Conservation (phyloP, 1,140 invertebrate species). For the Leptinotarsa undecemlineata region DNA sequence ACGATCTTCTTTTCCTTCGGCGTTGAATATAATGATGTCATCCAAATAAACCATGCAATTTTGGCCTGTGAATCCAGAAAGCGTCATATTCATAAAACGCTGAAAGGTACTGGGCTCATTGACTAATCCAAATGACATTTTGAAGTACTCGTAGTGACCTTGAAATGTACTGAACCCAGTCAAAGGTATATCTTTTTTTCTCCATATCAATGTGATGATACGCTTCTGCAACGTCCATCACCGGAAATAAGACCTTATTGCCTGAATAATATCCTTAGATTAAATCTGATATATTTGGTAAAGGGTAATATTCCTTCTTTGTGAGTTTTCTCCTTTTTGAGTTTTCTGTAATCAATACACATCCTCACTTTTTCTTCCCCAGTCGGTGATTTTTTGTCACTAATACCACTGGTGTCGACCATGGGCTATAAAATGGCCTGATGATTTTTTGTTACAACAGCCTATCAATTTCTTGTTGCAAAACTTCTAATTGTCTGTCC, state of each 20-base stretch:
- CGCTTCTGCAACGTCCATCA: slow-evolving; percentile 8
- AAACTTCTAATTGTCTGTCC: no score
- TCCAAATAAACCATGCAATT: no score
- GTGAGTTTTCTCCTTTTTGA: slow-evolving; percentile 7
- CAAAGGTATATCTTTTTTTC: background rate
- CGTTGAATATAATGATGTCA: no score
- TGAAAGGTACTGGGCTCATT: slow-evolving; percentile 19
- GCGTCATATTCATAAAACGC: slow-evolving; percentile 18
- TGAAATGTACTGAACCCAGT: slow-evolving; percentile 13
- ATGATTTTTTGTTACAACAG: slow-evolving; percentile 1
- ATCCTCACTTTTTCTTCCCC: slow-evolving; percentile 14
- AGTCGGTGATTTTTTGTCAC: slow-evolving; percentile 10
- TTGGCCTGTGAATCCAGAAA: background rate
- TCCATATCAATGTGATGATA: slow-evolving; percentile 27
- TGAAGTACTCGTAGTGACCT: slow-evolving; percentile 19
- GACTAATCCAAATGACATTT: slow-evolving; percentile 21
- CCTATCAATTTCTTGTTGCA: background rate
- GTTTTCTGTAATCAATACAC: slow-evolving; percentile 19
- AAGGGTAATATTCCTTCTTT: slow-evolving; percentile 17
- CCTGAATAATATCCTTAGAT: slow-evolving; percentile 6
- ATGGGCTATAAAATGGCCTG: slow-evolving; percentile 5
- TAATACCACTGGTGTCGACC: slow-evolving; percentile 14
- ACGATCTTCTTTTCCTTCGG: no score
- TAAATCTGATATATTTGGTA: slow-evolving; percentile 17
- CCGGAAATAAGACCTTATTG: background rate